Percentiles rank a stretch among this genome's conserved stretches.
Evolutionary conservation across 2,113 vertebrate species (phyloP).

Genomic region (Nannospalax galili): DNA sequence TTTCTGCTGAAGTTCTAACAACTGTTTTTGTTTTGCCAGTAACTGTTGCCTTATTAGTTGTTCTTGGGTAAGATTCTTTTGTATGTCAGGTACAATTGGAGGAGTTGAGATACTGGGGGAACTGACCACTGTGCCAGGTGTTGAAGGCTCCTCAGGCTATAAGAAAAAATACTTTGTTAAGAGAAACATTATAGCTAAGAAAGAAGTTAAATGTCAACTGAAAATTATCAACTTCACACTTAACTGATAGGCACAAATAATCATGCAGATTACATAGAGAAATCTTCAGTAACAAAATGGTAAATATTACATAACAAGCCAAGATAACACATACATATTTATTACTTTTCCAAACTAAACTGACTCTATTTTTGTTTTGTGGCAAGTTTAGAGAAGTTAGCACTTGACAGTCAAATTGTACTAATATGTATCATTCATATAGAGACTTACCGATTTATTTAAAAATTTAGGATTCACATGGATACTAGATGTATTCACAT

Average conservation of each 20-base stretch:
- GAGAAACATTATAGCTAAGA: constrained; percentile 31
- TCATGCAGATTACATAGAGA: constrained; percentile 18
- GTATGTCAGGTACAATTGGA: constrained; percentile 87
- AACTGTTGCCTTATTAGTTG: constrained; percentile 97
- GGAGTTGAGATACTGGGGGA: constrained; percentile 83
- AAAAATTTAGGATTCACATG: constrained; percentile 99
- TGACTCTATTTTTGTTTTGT: constrained; percentile 29
- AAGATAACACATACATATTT: background rate
- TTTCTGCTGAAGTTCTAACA: constrained; percentile 99
- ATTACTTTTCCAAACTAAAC: background rate
- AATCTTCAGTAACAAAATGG: background rate
- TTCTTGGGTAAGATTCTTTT: constrained; percentile 95
- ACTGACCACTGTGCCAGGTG: constrained; percentile 86
- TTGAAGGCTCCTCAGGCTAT: constrained; percentile 92
- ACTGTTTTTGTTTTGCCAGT: constrained; percentile 98
- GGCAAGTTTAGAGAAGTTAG: constrained; percentile 35
- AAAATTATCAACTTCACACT: constrained; percentile 42
- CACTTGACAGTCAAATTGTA: constrained; percentile 37
- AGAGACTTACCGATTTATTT: constrained; percentile 95
- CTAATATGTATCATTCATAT: constrained; percentile 53
- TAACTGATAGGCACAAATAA: constrained; percentile 33
- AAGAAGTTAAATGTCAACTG: background rate
- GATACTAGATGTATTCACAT: constrained; percentile 97
- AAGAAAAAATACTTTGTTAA: constrained; percentile 75
- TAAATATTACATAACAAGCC: background rate